phyloP scores from a whole-genome alignment of 2,797 vertebrate genomes.

The Neosilurus mollespiculum region DNA sequence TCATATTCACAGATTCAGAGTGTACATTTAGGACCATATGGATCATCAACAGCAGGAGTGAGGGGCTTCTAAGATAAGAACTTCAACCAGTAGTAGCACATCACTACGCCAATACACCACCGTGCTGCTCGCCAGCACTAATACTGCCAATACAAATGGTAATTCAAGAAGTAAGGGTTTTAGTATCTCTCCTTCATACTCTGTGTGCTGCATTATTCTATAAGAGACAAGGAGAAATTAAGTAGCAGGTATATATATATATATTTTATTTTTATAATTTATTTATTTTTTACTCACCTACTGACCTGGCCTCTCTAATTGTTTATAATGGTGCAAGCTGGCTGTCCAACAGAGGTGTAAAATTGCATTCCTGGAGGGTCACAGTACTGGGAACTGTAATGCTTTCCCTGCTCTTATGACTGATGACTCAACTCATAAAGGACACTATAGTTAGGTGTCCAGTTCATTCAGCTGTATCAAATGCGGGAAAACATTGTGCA shows the following conservation, averaged over 20 bases:
- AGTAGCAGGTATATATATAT: background rate
- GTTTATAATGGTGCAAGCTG: background rate
- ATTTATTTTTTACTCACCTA: background rate
- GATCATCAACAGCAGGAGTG: no score
- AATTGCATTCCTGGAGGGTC: background rate
- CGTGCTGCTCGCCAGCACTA: no score
- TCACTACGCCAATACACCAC: no score
- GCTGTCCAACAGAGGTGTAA: background rate
- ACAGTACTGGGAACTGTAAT: conserved; percentile 1
- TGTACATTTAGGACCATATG: no score
- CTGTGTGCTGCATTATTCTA: background rate
- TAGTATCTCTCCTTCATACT: background rate
- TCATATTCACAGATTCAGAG: no score
- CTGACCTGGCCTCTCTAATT: background rate
- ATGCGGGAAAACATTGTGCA: background rate
- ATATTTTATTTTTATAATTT: background rate
- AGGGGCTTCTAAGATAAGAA: no score
- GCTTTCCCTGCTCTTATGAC: background rate
- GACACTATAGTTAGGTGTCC: conserved; percentile 21
- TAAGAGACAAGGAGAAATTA: background rate
- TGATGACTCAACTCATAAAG: background rate
- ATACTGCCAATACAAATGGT: no score
- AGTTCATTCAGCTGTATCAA: conserved; percentile 14
- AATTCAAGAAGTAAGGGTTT: background rate
- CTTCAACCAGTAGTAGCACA: no score